These are phyloP conservation scores for Himalopsyche tibetana DNA, from an alignment of 2,888 invertebrate genomes.

Conservation along the genomic window DNA sequence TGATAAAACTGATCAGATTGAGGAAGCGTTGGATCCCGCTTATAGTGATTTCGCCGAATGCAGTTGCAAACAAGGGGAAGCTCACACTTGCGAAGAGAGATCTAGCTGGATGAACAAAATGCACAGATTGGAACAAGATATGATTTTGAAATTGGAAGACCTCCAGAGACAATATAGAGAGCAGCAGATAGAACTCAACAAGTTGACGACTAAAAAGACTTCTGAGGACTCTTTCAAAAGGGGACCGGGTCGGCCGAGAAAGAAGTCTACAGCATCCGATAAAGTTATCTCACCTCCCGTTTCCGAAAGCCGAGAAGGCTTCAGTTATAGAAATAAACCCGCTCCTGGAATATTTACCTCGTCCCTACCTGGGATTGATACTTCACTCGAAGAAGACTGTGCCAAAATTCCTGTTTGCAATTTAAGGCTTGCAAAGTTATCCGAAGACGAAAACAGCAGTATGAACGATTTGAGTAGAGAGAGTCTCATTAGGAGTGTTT, in stretches of 20 bases:
- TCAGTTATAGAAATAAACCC: conserved; percentile 52
- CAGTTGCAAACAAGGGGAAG: conserved; percentile 52
- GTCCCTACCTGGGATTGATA: conserved; percentile 43
- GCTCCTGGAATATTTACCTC: conserved; percentile 52
- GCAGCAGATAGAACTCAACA: conserved; percentile 88
- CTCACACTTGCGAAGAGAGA: conserved; percentile 67
- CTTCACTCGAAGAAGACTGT: conserved; percentile 52
- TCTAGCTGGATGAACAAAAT: conserved; percentile 79
- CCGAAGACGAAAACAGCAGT: conserved; percentile 61
- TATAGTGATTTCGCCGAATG: conserved; percentile 70
- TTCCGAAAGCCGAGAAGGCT: conserved; percentile 29
- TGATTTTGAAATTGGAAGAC: conserved; percentile 88
- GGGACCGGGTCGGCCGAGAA: conserved; percentile 72
- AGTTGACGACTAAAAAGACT: conserved; percentile 79
- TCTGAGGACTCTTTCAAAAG: conserved; percentile 73
- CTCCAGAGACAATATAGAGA: conserved; percentile 89
- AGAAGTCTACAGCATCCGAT: conserved; percentile 71
- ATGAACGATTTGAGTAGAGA: conserved; percentile 54
- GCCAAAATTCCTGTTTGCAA: conserved; percentile 49
- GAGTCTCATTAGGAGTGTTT: conserved; percentile 68
- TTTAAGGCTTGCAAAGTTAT: conserved; percentile 54
- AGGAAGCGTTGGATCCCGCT: conserved; percentile 69
- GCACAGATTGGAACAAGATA: conserved; percentile 87
- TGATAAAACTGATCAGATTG: conserved; percentile 70
- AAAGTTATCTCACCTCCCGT: conserved; percentile 70